These are phyloP conservation scores for Pomatorhinus ruficollis DNA, from an alignment of 2,113 vertebrate species.

Conservation along the genomic window DNA sequence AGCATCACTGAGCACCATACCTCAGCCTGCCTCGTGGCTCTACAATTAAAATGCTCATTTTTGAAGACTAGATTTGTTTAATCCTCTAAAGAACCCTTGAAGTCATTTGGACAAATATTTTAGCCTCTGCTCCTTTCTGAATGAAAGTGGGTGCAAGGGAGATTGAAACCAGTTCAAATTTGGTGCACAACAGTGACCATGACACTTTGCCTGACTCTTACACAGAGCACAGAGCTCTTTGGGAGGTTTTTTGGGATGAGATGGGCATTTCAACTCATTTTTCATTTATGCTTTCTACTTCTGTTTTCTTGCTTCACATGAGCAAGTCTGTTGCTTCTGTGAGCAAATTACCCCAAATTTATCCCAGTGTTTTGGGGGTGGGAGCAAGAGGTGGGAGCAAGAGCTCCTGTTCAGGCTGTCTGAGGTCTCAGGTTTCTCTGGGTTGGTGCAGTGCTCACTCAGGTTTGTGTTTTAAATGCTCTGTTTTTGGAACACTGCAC, in stretches of 20 bases:
- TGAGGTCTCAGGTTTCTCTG: not conserved
- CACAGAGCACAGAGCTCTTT: not conserved
- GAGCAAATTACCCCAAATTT: not conserved
- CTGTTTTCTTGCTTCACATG: not conserved
- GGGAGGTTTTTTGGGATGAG: not conserved
- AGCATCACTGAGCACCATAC: not conserved
- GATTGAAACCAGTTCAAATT: not conserved
- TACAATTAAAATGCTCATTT: conserved; percentile 3
- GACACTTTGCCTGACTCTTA: not conserved
- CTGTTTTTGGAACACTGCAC: not conserved
- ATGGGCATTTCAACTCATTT: not conserved
- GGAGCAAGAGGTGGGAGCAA: not conserved
- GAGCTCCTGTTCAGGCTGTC: not conserved
- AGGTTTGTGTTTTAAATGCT: not conserved
- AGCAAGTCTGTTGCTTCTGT: not conserved
- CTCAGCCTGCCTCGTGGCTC: not conserved
- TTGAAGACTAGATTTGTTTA: not conserved
- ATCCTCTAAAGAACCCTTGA: not conserved
- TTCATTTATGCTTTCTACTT: not conserved
- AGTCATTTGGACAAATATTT: not conserved
- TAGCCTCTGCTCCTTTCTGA: not conserved
- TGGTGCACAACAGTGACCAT: not conserved
- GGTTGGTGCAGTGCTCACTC: not conserved
- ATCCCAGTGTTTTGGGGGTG: not conserved
- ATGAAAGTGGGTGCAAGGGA: not conserved